phyloP scores from a whole-genome alignment of 2,888 invertebrate species.

The Drosophila barbarae region DNA sequence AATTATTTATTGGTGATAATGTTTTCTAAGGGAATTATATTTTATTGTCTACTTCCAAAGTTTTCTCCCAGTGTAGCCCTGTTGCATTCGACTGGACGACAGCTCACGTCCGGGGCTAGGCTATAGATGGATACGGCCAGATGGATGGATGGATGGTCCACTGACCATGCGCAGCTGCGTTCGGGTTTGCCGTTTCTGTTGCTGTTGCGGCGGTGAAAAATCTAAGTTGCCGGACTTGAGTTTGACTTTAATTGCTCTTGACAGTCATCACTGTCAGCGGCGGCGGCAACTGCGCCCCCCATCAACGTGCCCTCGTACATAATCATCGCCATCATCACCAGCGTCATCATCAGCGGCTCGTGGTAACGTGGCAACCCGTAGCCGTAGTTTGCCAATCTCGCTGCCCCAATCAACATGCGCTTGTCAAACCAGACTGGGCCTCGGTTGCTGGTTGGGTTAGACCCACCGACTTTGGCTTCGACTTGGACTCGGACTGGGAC shows the following conservation, averaged over 20 bases:
- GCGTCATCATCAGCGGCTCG: conserved; percentile 15
- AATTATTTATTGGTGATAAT: too few species aligned
- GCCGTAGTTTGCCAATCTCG: conserved; percentile 66
- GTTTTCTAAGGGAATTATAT: too few species aligned
- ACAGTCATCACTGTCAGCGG: conserved; percentile 75
- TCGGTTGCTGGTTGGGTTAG: conserved; percentile 45
- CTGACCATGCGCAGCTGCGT: conserved; percentile 65
- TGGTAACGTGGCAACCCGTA: conserved; percentile 22
- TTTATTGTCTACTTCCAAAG: too few species aligned
- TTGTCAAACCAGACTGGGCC: conserved; percentile 59
- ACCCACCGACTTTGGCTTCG: conserved; percentile 19
- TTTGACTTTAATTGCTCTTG: conserved; percentile 79
- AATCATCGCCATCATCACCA: conserved; percentile 24
- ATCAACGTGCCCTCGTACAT: conserved; percentile 26
- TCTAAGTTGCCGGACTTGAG: conserved; percentile 69
- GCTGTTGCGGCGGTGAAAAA: conserved; percentile 63
- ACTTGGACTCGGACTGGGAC: conserved; percentile 11
- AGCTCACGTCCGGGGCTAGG: conserved; percentile 60
- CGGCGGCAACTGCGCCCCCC: conserved; percentile 38
- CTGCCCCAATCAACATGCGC: conserved; percentile 72
- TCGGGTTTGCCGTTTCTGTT: neutral
- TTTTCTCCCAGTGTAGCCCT: conserved; percentile 2
- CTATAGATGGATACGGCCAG: conserved; percentile 24
- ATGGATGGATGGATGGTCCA: conserved; percentile 40
- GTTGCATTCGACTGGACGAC: conserved; percentile 65